Conservation (phyloP, 1,140 invertebrate genomes). For the Dufourea novaeangliae region DNA sequence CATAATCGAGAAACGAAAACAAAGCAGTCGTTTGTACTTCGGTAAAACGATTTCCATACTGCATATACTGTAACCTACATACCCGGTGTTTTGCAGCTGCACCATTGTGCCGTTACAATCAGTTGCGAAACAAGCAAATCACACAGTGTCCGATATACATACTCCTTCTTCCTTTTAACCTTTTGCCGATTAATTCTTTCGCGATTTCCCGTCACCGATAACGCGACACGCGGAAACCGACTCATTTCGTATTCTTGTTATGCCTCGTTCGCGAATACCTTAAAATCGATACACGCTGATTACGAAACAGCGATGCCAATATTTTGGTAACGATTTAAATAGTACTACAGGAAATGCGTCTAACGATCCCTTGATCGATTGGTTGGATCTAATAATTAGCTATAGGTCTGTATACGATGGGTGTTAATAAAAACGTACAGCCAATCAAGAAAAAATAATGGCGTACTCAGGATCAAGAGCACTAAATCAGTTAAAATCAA, state of each 20-base stretch:
- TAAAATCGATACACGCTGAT: background rate
- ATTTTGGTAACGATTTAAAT: background rate
- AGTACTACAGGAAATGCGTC: background rate
- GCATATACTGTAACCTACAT: too few species aligned
- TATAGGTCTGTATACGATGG: too few species aligned
- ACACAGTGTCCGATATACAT: background rate
- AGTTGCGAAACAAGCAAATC: background rate
- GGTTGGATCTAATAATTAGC: too few species aligned
- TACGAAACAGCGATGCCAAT: background rate
- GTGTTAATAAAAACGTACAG: too few species aligned
- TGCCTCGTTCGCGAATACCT: background rate
- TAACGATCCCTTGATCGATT: constrained; percentile 1
- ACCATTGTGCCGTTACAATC: background rate
- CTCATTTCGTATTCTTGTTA: background rate
- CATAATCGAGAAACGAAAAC: too few species aligned
- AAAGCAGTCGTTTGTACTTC: too few species aligned
- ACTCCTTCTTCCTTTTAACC: background rate
- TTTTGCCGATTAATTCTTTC: background rate
- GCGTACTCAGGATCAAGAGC: too few species aligned
- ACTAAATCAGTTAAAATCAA: too few species aligned
- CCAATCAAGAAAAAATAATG: too few species aligned
- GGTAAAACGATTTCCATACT: too few species aligned
- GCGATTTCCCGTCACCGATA: background rate
- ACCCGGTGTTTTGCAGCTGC: too few species aligned
- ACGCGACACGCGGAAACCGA: background rate